These are phyloP conservation scores for Phymanthus crucifer DNA, from an alignment of 92 coral and sea anemone genomes.

Conservation along the genomic window DNA sequence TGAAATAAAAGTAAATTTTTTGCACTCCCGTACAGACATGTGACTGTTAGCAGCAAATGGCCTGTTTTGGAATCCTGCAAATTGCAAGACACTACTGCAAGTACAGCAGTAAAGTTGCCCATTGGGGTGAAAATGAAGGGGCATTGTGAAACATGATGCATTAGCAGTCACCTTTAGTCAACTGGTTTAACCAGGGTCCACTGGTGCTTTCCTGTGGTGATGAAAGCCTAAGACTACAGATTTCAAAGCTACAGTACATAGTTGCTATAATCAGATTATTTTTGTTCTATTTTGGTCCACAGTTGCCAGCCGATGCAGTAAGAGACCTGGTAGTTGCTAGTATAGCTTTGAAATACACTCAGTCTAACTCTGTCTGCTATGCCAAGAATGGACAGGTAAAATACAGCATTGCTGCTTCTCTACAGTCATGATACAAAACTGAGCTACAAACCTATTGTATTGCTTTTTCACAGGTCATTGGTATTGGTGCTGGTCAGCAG, in stretches of 20 bases:
- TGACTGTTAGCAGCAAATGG: too few species aligned
- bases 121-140: too few species aligned
- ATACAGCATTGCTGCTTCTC: neutral
- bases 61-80: neutral
- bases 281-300: constrained; percentile 7
- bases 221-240: too few species aligned
- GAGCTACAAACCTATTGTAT: neutral
- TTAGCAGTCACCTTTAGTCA: too few species aligned
- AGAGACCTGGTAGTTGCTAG: constrained; percentile 91
- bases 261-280: neutral
- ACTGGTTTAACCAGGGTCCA: neutral
- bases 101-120: too few species aligned
- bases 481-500: constrained; percentile 99
- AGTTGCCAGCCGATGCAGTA: constrained; percentile 83
- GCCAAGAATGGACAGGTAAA: constrained; percentile 95
- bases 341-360: constrained; percentile 93
- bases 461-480: constrained; percentile 66
- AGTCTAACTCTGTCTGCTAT: constrained; percentile 96
- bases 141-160: too few species aligned
- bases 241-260: neutral
- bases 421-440: neutral
- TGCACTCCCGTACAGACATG: too few species aligned
- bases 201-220: too few species aligned
- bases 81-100: neutral
- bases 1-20: too few species aligned